phyloP scores from a whole-genome alignment of 2,113 vertebrate species.

The Rattus norvegicus region DNA sequence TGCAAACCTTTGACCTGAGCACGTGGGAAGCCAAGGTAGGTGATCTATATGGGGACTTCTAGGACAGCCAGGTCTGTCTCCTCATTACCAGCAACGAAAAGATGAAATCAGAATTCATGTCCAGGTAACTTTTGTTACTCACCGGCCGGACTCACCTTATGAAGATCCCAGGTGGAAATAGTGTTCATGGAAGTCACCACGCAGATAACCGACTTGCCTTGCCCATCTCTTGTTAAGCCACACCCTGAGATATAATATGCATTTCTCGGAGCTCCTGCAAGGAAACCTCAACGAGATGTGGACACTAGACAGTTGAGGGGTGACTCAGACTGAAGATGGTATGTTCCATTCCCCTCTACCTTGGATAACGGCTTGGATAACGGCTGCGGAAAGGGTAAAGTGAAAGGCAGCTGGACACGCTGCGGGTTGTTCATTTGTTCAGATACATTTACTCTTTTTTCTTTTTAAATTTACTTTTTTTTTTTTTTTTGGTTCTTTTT shows the following conservation, averaged over 20 bases:
- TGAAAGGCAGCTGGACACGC: background rate
- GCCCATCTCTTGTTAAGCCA: too few species aligned
- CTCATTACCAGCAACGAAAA: background rate
- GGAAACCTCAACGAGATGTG: background rate
- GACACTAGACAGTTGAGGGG: background rate
- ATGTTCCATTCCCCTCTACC: background rate
- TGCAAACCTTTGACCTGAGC: background rate
- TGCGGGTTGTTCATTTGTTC: background rate
- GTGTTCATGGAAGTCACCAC: rapidly evolving
- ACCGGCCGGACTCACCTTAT: background rate
- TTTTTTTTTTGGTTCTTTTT: too few species aligned
- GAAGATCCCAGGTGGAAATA: constrained; percentile 24
- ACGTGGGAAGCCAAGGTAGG: background rate
- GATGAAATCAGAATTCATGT: background rate
- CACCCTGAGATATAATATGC: constrained; percentile 35
- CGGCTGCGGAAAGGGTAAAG: background rate
- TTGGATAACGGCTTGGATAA: background rate
- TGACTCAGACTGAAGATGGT: background rate
- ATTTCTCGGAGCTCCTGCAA: background rate
- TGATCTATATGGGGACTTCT: background rate
- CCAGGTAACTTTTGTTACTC: too few species aligned
- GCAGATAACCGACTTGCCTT: background rate
- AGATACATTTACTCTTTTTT: background rate
- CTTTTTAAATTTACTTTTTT: too few species aligned
- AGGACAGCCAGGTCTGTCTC: background rate